phyloP scores from a whole-genome alignment of 1,140 invertebrate species.

The Papilio dardanus region DNA sequence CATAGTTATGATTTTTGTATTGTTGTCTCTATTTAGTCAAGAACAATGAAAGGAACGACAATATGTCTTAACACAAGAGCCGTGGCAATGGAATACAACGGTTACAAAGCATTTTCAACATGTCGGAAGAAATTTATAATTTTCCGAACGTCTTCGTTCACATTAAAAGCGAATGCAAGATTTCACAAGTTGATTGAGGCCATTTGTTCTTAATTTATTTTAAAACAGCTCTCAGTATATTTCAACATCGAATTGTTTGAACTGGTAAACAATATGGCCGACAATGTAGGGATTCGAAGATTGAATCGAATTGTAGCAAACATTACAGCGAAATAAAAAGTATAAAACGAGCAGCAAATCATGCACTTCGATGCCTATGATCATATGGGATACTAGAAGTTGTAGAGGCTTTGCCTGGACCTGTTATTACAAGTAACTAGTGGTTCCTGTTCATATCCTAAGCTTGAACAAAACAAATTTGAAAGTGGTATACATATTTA shows the following conservation, averaged over 20 bases:
- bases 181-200: conserved; percentile 8
- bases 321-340: too few species aligned
- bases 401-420: too few species aligned
- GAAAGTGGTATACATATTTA: too few species aligned
- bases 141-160: background rate
- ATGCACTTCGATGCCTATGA: too few species aligned
- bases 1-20: background rate
- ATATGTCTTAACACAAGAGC: background rate
- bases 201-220: conserved; percentile 10
- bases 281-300: too few species aligned
- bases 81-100: background rate
- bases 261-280: background rate
- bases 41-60: background rate
- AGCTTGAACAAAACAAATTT: too few species aligned
- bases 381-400: too few species aligned
- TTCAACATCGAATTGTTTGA: background rate
- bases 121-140: background rate
- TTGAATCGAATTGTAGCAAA: too few species aligned
- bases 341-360: too few species aligned
- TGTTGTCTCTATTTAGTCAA: background rate
- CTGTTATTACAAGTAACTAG: too few species aligned
- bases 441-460: too few species aligned
- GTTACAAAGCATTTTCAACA: background rate
- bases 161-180: conserved; percentile 16
- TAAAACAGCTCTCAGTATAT: background rate